Conservation (phyloP, 2,797 vertebrate genomes). For the Thaleichthys pacificus region DNA sequence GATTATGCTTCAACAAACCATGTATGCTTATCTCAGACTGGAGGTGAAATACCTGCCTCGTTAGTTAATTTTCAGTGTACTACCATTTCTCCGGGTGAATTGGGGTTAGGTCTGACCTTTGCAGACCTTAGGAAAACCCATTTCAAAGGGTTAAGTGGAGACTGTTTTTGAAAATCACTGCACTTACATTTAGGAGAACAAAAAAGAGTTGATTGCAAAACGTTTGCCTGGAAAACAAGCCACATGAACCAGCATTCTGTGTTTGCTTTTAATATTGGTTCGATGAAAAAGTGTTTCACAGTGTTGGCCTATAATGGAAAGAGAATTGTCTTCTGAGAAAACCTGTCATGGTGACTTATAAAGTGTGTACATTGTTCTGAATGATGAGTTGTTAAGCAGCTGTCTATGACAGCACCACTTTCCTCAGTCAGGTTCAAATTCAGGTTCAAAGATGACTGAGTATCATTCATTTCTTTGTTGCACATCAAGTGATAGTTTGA, state of each 20-base stretch:
- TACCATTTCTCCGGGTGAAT: too few species aligned
- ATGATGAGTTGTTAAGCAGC: slow-evolving; percentile 32
- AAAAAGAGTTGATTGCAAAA: too few species aligned
- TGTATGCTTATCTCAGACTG: too few species aligned
- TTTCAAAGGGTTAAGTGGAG: too few species aligned
- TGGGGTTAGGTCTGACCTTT: too few species aligned
- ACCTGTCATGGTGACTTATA: slow-evolving; percentile 40
- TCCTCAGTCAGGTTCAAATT: neutral
- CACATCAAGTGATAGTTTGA: neutral
- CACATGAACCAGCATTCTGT: neutral
- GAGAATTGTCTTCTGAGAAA: slow-evolving; percentile 32
- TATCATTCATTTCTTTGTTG: neutral
- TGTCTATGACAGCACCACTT: slow-evolving; percentile 5
- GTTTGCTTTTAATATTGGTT: slow-evolving; percentile 3
- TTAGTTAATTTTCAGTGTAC: too few species aligned
- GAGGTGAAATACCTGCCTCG: too few species aligned
- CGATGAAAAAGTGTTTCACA: slow-evolving; percentile 37
- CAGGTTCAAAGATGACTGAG: neutral
- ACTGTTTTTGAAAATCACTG: too few species aligned
- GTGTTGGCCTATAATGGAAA: slow-evolving; percentile 23
- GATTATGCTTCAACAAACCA: too few species aligned
- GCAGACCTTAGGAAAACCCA: too few species aligned
- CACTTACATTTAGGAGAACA: too few species aligned
- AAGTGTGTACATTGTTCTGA: slow-evolving; percentile 37
- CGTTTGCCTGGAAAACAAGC: slow-evolving; percentile 6